Base-by-base conservation (phyloP, 2,888 invertebrate species). In the Eupithecia abbreviata region DNA sequence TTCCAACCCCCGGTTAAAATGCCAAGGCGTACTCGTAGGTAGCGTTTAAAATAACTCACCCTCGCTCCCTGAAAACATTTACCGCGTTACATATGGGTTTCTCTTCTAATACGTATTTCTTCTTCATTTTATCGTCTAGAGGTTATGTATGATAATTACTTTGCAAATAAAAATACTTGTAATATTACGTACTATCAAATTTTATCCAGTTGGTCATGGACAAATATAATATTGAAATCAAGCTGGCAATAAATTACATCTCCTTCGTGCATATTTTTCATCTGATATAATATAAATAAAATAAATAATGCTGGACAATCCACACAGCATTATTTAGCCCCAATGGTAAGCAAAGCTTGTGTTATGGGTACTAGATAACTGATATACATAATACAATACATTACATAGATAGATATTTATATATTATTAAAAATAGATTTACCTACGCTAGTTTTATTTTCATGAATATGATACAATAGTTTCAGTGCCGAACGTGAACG, bases 61-160 rank as follows among this genome's bases (percentile, higher is more conserved):
- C 94, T 78, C 94, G 88, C 80, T 92, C 91, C 70, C 94, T 87
- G 78, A 93, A 94, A 43, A 92, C 90, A 13, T 89, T 84, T 30
- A 94, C 93, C 43, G 85, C 94, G 81, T 94, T 94, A 85, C 87
- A 93, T 81, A 94, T 88, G 72, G 92, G 86, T 83, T 81, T 90
- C 82, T 94, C 93, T 79, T 88, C 87, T 4, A 83, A 84, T 75
- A 85, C 87, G 79, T 84, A 86, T 85, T 87, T 87, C 78, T 85
- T 85, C 81, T 81, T 86, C 87, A 90, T 90, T 55, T 81, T 85
- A 3, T 66, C 41, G 6, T 42, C 15, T 66, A 30, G 30, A 30
- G 30, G 30, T 47, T 69, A 45, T n/a, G 42, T 45, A 62, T 18
- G 62, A 30, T 5, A 30, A 62, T 12, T 10, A 10, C 62, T 30